Evolutionary conservation across 2,797 vertebrate genomes (phyloP).

Genomic region (Sebastes iracundus): DNA sequence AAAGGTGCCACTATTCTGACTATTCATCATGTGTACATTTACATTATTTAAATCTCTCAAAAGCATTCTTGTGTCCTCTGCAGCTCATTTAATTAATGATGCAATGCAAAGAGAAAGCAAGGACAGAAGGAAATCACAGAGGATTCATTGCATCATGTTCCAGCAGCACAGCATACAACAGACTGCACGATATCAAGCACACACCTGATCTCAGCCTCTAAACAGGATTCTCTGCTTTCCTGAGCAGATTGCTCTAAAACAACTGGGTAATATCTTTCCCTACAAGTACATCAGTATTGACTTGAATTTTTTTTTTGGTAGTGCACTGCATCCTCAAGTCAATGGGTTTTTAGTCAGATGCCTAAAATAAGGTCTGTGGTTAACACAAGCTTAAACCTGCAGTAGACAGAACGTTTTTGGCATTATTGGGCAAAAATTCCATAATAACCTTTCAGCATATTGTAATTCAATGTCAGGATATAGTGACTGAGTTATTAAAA

Average conservation of each 20-base stretch:
- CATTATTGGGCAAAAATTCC: too few relatives aligned
- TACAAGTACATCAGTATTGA: conserved; percentile 14
- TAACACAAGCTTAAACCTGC: too few relatives aligned
- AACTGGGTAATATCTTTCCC: background rate
- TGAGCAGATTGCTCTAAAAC: background rate
- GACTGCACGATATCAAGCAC: background rate
- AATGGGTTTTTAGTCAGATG: too few relatives aligned
- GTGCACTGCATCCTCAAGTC: conserved; percentile 2
- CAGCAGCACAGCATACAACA: background rate
- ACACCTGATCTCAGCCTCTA: background rate
- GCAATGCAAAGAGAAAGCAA: background rate
- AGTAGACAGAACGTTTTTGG: too few relatives aligned
- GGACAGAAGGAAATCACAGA: background rate
- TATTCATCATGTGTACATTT: background rate
- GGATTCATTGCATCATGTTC: background rate
- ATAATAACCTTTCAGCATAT: too few relatives aligned
- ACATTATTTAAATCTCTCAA: background rate
- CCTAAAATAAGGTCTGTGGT: too few relatives aligned
- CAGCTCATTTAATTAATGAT: background rate
- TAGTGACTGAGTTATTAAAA: too few relatives aligned
- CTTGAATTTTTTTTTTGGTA: conserved; percentile 10
- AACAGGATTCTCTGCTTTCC: background rate
- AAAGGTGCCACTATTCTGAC: too few relatives aligned
- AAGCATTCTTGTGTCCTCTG: background rate
- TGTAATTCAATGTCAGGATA: too few relatives aligned